Conservation (phyloP, 2,888 invertebrate species). For the Oscheius sp. region DNA sequence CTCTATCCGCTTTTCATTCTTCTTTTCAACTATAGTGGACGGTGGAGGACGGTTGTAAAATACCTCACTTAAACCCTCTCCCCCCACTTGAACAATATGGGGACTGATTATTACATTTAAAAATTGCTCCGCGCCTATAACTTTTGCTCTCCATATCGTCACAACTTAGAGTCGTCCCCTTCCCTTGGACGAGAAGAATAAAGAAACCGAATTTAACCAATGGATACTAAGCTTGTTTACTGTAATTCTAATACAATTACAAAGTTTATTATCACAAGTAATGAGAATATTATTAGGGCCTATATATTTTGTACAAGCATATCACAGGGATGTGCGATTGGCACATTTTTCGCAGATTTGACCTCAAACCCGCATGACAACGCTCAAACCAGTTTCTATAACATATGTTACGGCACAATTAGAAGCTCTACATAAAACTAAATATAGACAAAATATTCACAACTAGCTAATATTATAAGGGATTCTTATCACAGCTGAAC, state of each 20-base stretch:
- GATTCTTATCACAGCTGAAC: constrained; percentile 34
- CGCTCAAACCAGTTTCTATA: neutral
- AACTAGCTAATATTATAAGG: neutral
- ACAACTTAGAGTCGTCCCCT: too few relatives aligned
- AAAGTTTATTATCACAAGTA: neutral
- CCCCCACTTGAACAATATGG: too few relatives aligned
- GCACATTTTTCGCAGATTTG: neutral
- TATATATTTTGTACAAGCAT: neutral
- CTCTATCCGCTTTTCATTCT: too few relatives aligned
- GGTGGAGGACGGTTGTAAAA: too few relatives aligned
- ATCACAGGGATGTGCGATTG: neutral
- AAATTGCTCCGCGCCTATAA: too few relatives aligned
- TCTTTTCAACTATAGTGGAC: too few relatives aligned
- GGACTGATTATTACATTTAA: too few relatives aligned
- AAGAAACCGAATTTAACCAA: too few relatives aligned
- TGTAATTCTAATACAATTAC: neutral
- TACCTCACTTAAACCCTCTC: too few relatives aligned
- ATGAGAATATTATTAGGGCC: neutral
- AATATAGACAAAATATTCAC: constrained; percentile 6
- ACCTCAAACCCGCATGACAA: neutral
- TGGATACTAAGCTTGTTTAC: neutral
- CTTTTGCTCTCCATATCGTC: too few relatives aligned
- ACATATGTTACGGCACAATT: neutral
- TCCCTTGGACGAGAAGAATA: too few relatives aligned
- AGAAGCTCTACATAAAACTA: neutral